Evolutionary conservation across 2,888 invertebrate genomes (phyloP), one percentile per base, ranked within the genome.

Genomic region (Tetragonula carbonaria): DNA sequence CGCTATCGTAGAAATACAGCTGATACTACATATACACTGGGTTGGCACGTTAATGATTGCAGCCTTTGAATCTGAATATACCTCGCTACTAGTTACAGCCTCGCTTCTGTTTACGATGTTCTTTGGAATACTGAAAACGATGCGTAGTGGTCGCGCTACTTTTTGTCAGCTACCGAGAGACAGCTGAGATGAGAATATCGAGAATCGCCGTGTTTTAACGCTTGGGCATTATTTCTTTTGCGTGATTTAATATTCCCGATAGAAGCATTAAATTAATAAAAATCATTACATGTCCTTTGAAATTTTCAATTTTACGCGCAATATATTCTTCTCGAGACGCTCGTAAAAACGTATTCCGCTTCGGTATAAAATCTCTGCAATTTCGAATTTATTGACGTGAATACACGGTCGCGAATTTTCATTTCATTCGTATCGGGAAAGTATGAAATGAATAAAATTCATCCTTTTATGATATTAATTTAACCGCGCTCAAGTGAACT

Each of bases 41-140:
- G 23, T 16, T 45, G 59, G 18, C 18, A 45, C 45, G 14, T 59
- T 57, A 71, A 72, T 72, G 38, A 72, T 71, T 71, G 55, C 16
- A 71, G n/a, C 0, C 18, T 57, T 71, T 57, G n/a, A 57, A 57
- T 71, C 57, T n/a, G 71, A n/a, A 38, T 71, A 38, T 38, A 16
- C n/a, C 38, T 71, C 38, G 57, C 57, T 71, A 33, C 23, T 23
- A 50, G 23, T 50, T 21, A 14, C 55, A 55, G 45, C 11, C 33
- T 33, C 55, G 18, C 45, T 8, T 23, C 50, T 50, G 50, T 67
- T 70, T 55, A 33, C 14, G 6, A 70, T 55, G 21, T 55, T 18
- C n/a, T 51, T 2, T 11, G 21, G 16, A 70, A 55, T 21, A 21
- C 11, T 14, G 14, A 6, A 28, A 6, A 68, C 18, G 2, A 4